phyloP scores from a whole-genome alignment of 64 coral and sea anemone genomes.

The Anthopleura sola region DNA sequence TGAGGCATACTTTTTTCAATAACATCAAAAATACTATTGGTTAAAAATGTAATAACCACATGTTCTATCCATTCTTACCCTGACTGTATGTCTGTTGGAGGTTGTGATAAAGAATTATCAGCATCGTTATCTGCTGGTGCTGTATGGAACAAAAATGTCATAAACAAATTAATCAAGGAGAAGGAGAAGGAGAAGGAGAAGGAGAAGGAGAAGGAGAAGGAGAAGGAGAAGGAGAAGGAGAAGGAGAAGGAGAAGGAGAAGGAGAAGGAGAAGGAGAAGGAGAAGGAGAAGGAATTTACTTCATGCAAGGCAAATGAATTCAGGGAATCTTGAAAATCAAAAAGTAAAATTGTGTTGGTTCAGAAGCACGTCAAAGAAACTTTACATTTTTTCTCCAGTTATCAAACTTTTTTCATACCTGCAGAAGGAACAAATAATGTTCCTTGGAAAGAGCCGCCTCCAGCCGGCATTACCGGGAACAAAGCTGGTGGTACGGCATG shows the following conservation, averaged over 20 bases:
- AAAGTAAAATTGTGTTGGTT: too few relatives aligned
- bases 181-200: neutral
- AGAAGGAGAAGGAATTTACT: too few relatives aligned
- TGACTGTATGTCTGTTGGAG: neutral
- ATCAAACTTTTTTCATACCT: neutral
- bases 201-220: neutral
- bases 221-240: neutral
- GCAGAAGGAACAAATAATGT: conserved; percentile 48
- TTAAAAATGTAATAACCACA: too few relatives aligned
- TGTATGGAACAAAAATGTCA: neutral
- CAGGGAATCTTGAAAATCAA: too few relatives aligned
- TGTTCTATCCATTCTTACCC: neutral
- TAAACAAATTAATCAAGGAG: neutral
- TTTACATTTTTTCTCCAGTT: too few relatives aligned
- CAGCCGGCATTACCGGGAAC: conserved; percentile 32
- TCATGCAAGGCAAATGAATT: too few relatives aligned
- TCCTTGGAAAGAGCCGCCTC: neutral
- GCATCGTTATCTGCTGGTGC: neutral
- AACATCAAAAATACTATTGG: too few relatives aligned
- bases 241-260: too few relatives aligned
- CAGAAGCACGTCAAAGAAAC: neutral
- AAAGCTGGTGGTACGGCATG: conserved; percentile 30
- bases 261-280: too few relatives aligned
- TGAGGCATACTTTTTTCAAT: neutral
- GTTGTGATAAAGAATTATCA: neutral